Evolutionary conservation across 2,113 vertebrate genomes (phyloP).

Genomic region (Pao palembangensis): DNA sequence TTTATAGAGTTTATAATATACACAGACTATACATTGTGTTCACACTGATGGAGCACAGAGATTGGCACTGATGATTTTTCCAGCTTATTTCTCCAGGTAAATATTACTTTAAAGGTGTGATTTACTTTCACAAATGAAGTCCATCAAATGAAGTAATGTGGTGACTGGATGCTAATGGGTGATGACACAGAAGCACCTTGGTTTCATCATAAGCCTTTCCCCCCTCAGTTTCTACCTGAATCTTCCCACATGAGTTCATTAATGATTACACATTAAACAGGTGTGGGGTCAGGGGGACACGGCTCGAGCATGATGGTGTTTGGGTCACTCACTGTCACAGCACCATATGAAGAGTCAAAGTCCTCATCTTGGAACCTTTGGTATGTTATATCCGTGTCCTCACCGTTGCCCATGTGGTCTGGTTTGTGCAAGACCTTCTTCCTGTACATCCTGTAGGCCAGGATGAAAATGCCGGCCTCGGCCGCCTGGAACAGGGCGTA

Average conservation of each 20-base stretch:
- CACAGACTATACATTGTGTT: constrained; percentile 47
- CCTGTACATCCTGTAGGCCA: constrained; percentile 86
- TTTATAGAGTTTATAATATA: constrained; percentile 32
- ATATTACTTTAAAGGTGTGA: no score
- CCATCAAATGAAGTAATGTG: no score
- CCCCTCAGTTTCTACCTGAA: no score
- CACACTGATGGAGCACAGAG: constrained; percentile 12
- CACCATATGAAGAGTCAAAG: constrained; percentile 84
- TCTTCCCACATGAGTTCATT: no score
- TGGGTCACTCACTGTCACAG: constrained; percentile 79
- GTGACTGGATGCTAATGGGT: no score
- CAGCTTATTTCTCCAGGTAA: not conserved
- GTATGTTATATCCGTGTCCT: constrained; percentile 87
- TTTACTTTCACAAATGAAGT: no score
- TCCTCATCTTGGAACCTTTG: constrained; percentile 91
- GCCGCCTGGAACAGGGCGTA: constrained; percentile 94
- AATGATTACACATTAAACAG: constrained; percentile 50
- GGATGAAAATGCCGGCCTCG: constrained; percentile 89
- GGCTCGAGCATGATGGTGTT: constrained; percentile 76
- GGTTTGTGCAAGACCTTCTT: constrained; percentile 81
- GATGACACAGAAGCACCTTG: no score
- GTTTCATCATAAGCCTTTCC: no score
- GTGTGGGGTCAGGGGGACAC: constrained; percentile 61
- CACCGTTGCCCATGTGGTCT: constrained; percentile 72
- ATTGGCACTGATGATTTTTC: constrained; percentile 18